A percentile compares a stretch with the other conserved stretches of the same genome.
Evolutionary conservation across 2,113 vertebrate genomes (phyloP).

Genomic region (Corapipo altera): DNA sequence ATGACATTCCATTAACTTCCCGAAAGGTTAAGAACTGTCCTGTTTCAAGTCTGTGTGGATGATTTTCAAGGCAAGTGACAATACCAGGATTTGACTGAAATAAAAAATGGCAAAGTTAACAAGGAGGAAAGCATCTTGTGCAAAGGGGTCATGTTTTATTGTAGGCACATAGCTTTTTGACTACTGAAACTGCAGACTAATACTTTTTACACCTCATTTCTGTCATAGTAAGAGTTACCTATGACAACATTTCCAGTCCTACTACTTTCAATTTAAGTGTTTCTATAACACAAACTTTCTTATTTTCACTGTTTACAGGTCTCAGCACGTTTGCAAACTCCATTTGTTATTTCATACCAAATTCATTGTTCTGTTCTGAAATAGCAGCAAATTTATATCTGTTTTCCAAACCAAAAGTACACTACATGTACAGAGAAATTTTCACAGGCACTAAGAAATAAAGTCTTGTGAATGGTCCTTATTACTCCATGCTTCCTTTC

Average conservation of each 20-base stretch:
- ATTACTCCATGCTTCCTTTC: neutral
- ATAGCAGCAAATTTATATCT: neutral
- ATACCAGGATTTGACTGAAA: constrained; percentile 86
- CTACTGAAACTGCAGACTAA: neutral
- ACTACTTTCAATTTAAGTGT: neutral
- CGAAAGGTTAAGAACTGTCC: constrained; percentile 90
- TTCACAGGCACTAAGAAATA: neutral
- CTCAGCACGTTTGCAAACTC: neutral
- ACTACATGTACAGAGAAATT: neutral
- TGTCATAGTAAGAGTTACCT: neutral
- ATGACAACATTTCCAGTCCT: neutral
- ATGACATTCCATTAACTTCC: constrained; percentile 91
- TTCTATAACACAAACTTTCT: neutral
- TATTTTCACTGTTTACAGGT: neutral
- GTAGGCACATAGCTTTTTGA: neutral
- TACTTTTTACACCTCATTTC: neutral
- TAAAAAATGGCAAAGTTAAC: neutral
- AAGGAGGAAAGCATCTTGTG: neutral
- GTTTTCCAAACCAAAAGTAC: neutral
- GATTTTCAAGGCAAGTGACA: constrained; percentile 94
- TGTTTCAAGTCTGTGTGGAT: constrained; percentile 90
- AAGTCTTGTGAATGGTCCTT: neutral
- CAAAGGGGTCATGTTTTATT: neutral
- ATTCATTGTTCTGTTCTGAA: neutral
- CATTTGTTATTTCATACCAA: neutral